Percentiles rank a stretch among this genome's conserved stretches.
Evolutionary conservation across 2,113 vertebrate genomes (phyloP).

Genomic region (Indicator maculatus): DNA sequence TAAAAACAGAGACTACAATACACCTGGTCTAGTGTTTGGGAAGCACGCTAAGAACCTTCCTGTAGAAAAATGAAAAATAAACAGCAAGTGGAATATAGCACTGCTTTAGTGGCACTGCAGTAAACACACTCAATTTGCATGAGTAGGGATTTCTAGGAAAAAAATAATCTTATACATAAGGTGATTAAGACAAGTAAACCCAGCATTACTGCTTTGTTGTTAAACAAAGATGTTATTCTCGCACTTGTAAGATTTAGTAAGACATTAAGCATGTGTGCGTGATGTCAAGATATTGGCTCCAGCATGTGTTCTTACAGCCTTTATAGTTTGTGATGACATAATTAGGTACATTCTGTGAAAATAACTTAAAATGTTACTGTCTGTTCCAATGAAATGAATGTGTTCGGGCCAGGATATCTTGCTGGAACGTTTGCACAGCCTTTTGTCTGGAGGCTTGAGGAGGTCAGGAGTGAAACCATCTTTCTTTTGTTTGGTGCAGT

Average conservation of each 20-base stretch:
- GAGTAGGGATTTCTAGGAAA: conserved; percentile 54
- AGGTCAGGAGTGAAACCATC: conserved; percentile 34
- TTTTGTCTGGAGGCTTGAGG: background rate
- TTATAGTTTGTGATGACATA: conserved; percentile 69
- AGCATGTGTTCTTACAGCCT: conserved; percentile 61
- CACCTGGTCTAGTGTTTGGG: background rate
- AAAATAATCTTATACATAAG: conserved; percentile 60
- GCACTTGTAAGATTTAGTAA: conserved; percentile 57
- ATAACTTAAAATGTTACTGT: conserved; percentile 63
- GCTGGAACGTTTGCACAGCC: conserved; percentile 12
- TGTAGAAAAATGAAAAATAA: conserved; percentile 50
- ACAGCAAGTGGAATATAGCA: conserved; percentile 25
- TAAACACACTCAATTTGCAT: conserved; percentile 20
- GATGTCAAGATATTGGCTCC: conserved; percentile 72
- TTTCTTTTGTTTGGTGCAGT: background rate
- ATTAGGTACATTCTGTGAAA: conserved; percentile 69
- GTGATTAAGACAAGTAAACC: conserved; percentile 66
- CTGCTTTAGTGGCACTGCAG: conserved; percentile 39
- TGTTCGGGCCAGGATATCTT: conserved; percentile 23
- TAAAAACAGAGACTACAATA: background rate
- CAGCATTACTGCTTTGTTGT: conserved; percentile 64
- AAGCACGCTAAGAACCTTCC: background rate
- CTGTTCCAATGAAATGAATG: conserved; percentile 43
- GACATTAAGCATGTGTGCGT: conserved; percentile 69
- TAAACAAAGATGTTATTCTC: conserved; percentile 75